Conservation (phyloP, 1,140 invertebrate species). For the Lepidotrigona ventralis region DNA sequence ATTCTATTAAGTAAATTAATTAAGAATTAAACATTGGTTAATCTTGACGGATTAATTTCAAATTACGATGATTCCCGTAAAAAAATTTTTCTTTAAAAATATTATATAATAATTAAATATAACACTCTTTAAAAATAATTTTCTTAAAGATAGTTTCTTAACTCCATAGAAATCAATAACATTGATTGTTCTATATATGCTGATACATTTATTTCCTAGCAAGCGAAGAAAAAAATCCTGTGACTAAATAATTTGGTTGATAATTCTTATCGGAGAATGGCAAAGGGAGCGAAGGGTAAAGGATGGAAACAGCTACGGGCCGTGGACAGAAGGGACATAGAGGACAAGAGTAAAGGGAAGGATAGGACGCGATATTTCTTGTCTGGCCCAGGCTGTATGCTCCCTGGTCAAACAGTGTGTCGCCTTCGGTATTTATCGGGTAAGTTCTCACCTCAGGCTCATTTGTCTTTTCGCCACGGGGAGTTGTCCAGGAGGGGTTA, state of each 20-base stretch:
- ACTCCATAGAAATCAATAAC: not conserved
- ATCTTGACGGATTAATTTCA: too few relatives aligned
- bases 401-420: constrained; percentile 80
- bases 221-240: not conserved
- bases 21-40: too few relatives aligned
- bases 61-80: not conserved
- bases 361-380: constrained; percentile 76
- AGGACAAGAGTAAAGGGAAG: constrained; percentile 54
- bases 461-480: constrained; percentile 79
- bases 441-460: constrained; percentile 81
- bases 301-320: constrained; percentile 47
- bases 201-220: not conserved
- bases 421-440: constrained; percentile 81
- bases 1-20: too few relatives aligned
- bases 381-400: constrained; percentile 68
- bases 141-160: not conserved
- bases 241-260: constrained; percentile 14
- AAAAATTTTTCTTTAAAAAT: not conserved
- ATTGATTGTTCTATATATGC: not conserved
- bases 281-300: constrained; percentile 40
- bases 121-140: not conserved
- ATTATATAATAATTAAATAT: too few relatives aligned
- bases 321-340: constrained; percentile 33
- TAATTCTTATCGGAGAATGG: not conserved
- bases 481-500: constrained; percentile 67